Percentiles rank a stretch among this genome's conserved stretches.
Conservation (phyloP, 1,140 invertebrate species). For the Acromyrmex echinatior region DNA sequence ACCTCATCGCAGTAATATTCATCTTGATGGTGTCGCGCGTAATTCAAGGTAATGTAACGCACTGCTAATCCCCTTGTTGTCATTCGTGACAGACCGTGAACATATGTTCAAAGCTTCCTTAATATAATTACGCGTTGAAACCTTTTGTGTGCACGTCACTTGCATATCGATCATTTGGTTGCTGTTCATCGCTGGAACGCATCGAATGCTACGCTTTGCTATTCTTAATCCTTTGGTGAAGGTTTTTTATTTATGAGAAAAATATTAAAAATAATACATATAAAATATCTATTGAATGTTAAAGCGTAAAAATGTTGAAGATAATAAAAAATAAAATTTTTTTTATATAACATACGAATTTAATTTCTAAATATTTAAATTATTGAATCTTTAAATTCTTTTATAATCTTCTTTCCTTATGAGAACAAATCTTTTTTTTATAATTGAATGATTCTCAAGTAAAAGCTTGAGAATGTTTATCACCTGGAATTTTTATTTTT, state of each 20-base stretch:
- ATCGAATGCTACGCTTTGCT: constrained; percentile 40
- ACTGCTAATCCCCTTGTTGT: neutral
- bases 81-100: neutral
- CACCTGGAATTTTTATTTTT: neutral
- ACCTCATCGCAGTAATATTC: constrained; percentile 52
- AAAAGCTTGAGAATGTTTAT: neutral
- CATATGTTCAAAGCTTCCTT: constrained; percentile 3
- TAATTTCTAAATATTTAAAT: neutral
- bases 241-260: neutral
- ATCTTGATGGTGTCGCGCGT: constrained; percentile 29
- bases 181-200: constrained; percentile 15
- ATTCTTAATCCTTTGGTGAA: constrained; percentile 24
- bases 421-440: neutral
- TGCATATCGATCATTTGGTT: neutral
- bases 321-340: neutral
- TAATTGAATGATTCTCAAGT: neutral
- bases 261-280: neutral
- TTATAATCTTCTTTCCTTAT: neutral
- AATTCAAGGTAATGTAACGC: constrained; percentile 48
- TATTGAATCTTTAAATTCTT: neutral
- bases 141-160: neutral
- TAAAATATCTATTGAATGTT: no score
- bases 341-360: neutral
- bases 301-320: neutral
- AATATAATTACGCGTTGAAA: constrained; percentile 10